Conservation (phyloP, 2,888 invertebrate species). For the Perithous albicinctus region DNA sequence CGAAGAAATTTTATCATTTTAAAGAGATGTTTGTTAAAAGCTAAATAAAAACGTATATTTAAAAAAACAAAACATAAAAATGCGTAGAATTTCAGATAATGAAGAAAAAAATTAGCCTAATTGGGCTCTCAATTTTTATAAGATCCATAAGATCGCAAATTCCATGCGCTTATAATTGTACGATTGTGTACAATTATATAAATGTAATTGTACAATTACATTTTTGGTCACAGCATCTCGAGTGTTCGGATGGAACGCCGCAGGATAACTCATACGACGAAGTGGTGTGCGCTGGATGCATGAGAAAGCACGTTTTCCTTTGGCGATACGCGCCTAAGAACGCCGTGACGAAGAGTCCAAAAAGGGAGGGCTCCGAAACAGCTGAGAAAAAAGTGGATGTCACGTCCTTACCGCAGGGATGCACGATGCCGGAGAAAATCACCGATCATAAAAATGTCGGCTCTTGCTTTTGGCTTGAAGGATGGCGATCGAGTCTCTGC, state of each 20-base stretch:
- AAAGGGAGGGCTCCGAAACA: slow-evolving; percentile 71
- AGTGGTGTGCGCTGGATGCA: slow-evolving; percentile 93
- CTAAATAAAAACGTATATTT: too few species aligned
- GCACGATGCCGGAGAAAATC: slow-evolving; percentile 75
- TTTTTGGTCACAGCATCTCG: slow-evolving; percentile 87
- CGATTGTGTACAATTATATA: too few species aligned
- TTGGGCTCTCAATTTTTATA: too few species aligned
- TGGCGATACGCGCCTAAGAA: slow-evolving; percentile 88
- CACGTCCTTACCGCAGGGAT: slow-evolving; percentile 70
- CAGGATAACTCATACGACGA: slow-evolving; percentile 88
- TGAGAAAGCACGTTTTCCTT: slow-evolving; percentile 91
- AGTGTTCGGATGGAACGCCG: slow-evolving; percentile 86
- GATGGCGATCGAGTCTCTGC: slow-evolving; percentile 92
- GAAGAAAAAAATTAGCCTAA: too few species aligned
- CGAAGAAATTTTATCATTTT: too few species aligned
- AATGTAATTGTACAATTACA: too few species aligned
- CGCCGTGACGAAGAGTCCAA: slow-evolving; percentile 75
- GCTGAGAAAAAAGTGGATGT: slow-evolving; percentile 76
- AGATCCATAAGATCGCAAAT: too few species aligned
- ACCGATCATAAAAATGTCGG: slow-evolving; percentile 80
- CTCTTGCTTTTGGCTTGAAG: slow-evolving; percentile 91
- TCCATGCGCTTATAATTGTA: too few species aligned
- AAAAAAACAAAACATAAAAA: too few species aligned
- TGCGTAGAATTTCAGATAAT: too few species aligned
- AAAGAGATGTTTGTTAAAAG: too few species aligned